Conservation (phyloP, 1,140 invertebrate species). For the Bombus affinis region DNA sequence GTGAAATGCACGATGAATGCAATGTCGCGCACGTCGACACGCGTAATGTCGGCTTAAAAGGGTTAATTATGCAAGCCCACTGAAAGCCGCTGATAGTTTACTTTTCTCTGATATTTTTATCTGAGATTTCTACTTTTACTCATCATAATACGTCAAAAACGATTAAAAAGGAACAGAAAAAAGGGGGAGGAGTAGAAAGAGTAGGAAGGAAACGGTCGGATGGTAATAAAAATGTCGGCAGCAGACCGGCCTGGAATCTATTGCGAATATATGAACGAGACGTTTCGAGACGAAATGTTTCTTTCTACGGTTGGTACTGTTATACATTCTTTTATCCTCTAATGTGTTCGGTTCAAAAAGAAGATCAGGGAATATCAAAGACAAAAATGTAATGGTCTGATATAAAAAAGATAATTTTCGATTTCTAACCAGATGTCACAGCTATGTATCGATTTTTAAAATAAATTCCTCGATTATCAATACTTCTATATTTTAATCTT, state of each 20-base stretch:
- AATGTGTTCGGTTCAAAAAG: background rate
- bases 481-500: too few species aligned
- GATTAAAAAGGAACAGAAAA: background rate
- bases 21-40: constrained; percentile 29
- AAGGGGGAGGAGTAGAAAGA: background rate
- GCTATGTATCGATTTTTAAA: too few species aligned
- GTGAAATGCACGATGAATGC: constrained; percentile 36
- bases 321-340: background rate
- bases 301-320: background rate
- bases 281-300: too few species aligned
- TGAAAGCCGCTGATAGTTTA: constrained; percentile 49
- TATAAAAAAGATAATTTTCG: background rate
- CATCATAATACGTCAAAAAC: constrained; percentile 19
- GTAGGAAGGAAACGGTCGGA: constrained; percentile 3
- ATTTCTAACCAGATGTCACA: background rate
- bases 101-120: constrained; percentile 17
- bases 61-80: constrained; percentile 56
- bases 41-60: constrained; percentile 44
- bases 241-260: constrained; percentile 23
- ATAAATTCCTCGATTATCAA: too few species aligned
- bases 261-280: constrained; percentile 13
- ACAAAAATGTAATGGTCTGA: background rate
- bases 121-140: background rate
- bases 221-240: constrained; percentile 45
- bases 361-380: background rate